Conservation (phyloP, 1,140 invertebrate species). For the Anastrepha obliqua region DNA sequence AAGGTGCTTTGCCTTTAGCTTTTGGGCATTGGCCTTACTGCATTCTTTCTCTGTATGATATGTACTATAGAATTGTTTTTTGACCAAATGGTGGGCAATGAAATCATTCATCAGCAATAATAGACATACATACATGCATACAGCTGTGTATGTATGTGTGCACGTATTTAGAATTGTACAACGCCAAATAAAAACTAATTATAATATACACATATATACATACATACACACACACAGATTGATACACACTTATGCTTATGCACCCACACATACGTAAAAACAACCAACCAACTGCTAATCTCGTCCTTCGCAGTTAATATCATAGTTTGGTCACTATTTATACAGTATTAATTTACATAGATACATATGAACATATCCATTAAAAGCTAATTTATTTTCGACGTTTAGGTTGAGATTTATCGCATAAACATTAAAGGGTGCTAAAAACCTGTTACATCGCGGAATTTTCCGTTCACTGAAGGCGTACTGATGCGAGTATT, state of each 20-base stretch:
- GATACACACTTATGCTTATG: not conserved
- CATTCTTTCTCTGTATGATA: too few species aligned
- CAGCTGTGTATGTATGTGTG: too few species aligned
- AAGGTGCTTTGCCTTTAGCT: too few species aligned
- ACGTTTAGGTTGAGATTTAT: constrained; percentile 45
- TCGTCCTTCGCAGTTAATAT: not conserved
- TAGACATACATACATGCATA: too few species aligned
- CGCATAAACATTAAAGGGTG: not conserved
- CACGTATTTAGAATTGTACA: too few species aligned
- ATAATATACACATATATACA: not conserved
- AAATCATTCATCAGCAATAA: too few species aligned
- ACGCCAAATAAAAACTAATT: not conserved
- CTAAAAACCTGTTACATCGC: not conserved
- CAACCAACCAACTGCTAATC: constrained; percentile 37
- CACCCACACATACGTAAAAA: not conserved
- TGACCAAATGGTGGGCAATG: too few species aligned
- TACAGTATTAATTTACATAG: not conserved
- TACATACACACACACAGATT: too few species aligned
- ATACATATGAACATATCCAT: not conserved
- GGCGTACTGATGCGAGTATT: not conserved
- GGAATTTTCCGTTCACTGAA: not conserved
- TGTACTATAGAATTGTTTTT: too few species aligned
- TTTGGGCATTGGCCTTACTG: too few species aligned
- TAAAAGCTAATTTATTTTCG: not conserved
- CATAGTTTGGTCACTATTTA: not conserved